Percentiles rank a stretch among this genome's conserved stretches.
Conservation (phyloP, 2,113 vertebrate genomes). For the Camelus dromedarius region DNA sequence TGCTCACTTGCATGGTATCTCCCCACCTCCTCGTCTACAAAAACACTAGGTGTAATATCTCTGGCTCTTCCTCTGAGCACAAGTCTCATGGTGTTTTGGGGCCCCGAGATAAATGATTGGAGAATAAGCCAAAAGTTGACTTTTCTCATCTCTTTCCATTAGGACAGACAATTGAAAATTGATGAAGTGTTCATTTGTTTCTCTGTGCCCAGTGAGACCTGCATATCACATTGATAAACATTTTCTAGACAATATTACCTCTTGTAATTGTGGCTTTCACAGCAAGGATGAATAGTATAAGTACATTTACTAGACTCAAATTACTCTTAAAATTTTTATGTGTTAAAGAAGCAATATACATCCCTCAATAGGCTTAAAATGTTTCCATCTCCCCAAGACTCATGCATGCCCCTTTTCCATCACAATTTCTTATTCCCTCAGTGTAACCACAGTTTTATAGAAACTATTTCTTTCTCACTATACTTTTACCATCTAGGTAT, state of each 20-base stretch:
- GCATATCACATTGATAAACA: background rate
- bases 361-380: background rate
- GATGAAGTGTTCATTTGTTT: background rate
- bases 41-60: background rate
- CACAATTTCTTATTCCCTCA: background rate
- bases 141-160: constrained; percentile 35
- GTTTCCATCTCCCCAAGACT: background rate
- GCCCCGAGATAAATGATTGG: background rate
- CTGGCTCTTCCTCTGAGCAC: background rate
- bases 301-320: background rate
- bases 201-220: background rate
- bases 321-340: background rate
- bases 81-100: background rate
- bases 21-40: fast-evolving
- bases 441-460: background rate
- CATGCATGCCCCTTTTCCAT: background rate
- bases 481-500: background rate
- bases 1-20: background rate
- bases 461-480: background rate
- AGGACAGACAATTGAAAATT: background rate
- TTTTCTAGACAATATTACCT: constrained; percentile 36
- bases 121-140: background rate
- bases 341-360: constrained; percentile 15
- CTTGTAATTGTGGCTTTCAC: constrained; percentile 1
- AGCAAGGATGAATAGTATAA: background rate